Conservation (phyloP, 2,888 invertebrate species). For the Lepidochrysops patricia region DNA sequence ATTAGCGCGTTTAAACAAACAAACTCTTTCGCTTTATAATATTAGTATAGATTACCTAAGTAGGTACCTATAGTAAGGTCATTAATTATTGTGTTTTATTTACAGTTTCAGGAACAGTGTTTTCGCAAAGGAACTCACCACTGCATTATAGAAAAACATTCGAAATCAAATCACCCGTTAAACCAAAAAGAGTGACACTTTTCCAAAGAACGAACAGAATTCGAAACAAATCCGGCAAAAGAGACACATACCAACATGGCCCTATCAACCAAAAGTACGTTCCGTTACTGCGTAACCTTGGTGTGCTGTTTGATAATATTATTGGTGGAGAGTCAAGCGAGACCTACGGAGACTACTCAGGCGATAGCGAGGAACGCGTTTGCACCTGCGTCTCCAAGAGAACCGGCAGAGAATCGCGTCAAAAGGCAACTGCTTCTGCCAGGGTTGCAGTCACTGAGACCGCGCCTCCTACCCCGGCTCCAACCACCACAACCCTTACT, state of each 20-base stretch:
- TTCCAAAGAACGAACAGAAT: slow-evolving; percentile 34
- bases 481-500: slow-evolving; percentile 54
- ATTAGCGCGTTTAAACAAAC: too few species aligned
- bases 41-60: too few species aligned
- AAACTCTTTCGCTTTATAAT: too few species aligned
- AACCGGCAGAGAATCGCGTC: slow-evolving; percentile 32
- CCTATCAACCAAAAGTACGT: slow-evolving; percentile 47
- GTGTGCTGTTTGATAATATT: slow-evolving; percentile 58
- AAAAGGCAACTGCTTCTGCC: slow-evolving; percentile 57
- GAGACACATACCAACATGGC: slow-evolving; percentile 44
- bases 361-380: slow-evolving; percentile 29
- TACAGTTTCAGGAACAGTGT: slow-evolving; percentile 30
- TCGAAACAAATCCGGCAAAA: slow-evolving; percentile 42
- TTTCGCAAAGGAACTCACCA: slow-evolving; percentile 31
- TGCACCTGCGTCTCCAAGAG: slow-evolving; percentile 35
- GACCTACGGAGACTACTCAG: slow-evolving; percentile 35
- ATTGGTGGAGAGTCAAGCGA: slow-evolving; percentile 44
- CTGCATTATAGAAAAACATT: slow-evolving; percentile 44
- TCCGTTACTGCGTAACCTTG: slow-evolving; percentile 56
- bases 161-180: slow-evolving; percentile 46
- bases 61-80: too few species aligned
- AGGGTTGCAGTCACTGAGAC: slow-evolving; percentile 41
- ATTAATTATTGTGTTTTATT: background rate
- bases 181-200: slow-evolving; percentile 44
- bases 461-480: slow-evolving; percentile 37